A percentile compares a stretch with the other conserved stretches of the same genome.
Evolutionary conservation across 2,113 vertebrate genomes (phyloP).

Genomic region (Zapus hudsonius): DNA sequence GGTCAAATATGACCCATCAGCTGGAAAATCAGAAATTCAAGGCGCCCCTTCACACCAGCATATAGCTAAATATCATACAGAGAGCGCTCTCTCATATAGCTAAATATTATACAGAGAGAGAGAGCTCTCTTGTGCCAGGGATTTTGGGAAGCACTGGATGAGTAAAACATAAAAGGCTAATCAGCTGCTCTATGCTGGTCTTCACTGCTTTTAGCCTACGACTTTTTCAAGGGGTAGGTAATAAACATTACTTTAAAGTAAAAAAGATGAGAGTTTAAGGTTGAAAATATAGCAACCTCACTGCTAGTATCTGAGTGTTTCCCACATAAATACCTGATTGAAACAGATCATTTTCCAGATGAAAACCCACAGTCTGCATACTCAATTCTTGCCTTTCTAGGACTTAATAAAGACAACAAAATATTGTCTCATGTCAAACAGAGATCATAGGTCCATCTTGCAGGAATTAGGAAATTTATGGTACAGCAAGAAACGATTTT

Average conservation of each 20-base stretch:
- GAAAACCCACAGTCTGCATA: constrained; percentile 49
- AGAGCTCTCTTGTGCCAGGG: constrained; percentile 69
- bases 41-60: constrained; percentile 71
- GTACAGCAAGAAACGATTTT: background rate
- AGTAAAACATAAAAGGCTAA: constrained; percentile 53
- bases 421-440: background rate
- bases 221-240: constrained; percentile 37
- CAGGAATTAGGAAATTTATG: background rate
- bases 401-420: background rate
- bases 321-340: constrained; percentile 21
- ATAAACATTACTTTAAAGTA: constrained; percentile 51
- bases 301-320: constrained; percentile 2
- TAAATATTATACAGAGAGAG: constrained; percentile 80
- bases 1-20: constrained; percentile 87
- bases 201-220: constrained; percentile 11
- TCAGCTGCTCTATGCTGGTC: constrained; percentile 44
- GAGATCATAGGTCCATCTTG: background rate
- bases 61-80: constrained; percentile 77
- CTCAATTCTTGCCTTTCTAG: constrained; percentile 41
- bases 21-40: constrained; percentile 85
- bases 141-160: constrained; percentile 50
- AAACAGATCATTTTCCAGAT: constrained; percentile 10
- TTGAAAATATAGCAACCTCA: background rate
- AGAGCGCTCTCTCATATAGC: constrained; percentile 73
- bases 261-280: background rate